Percentiles rank a stretch among this genome's conserved stretches.
These are phyloP conservation scores for Mythimna loreyi DNA, from an alignment of 2,888 invertebrate genomes.

Conservation along the genomic window DNA sequence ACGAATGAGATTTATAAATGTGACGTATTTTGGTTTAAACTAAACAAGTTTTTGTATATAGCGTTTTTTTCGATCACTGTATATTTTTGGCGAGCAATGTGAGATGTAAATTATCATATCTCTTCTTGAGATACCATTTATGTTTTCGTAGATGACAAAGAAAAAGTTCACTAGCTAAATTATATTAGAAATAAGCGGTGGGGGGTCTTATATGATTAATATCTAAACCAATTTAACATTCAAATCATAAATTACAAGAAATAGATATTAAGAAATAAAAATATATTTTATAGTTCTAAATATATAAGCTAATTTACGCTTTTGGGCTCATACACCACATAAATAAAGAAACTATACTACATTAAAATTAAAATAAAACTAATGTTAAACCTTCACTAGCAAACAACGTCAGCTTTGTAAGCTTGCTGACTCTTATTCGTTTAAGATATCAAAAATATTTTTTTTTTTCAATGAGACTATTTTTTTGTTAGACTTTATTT, in stretches of 20 bases:
- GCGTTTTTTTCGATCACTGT: not conserved
- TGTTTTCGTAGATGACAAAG: not conserved
- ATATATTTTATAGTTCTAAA: no score
- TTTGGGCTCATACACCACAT: no score
- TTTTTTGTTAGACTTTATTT: not conserved
- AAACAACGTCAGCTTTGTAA: no score
- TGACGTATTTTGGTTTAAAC: not conserved
- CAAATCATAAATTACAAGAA: no score
- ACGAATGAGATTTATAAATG: slow-evolving; percentile 1
- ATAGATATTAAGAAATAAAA: no score
- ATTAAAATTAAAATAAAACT: not conserved
- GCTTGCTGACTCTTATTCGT: not conserved
- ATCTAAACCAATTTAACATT: no score
- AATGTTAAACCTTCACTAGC: no score
- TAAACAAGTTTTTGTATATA: not conserved
- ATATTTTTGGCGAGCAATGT: not conserved
- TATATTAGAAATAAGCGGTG: no score
- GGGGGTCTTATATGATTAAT: no score
- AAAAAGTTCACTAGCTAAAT: not conserved
- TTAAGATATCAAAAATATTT: not conserved
- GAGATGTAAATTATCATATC: not conserved
- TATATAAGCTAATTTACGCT: no score
- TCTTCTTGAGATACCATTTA: not conserved
- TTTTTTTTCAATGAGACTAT: not conserved
- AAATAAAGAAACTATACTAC: not conserved